Evolutionary conservation across 2,113 vertebrate genomes (phyloP).

Genomic region (Vicugna pacos): DNA sequence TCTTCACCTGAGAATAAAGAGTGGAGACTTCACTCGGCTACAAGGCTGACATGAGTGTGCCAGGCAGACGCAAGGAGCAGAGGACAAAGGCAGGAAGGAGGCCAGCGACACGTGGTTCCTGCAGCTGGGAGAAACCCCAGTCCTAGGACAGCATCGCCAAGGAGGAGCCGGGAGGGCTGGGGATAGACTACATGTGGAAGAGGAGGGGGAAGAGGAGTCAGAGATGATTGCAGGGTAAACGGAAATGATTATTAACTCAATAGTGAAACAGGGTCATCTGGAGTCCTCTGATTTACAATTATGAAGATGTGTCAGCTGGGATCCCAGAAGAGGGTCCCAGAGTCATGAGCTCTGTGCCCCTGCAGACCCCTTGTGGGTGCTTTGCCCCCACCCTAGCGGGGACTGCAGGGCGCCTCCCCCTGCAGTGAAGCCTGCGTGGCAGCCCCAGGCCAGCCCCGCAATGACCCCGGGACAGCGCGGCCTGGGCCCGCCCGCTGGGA

Average conservation of each 20-base stretch:
- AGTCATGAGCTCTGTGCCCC: too few relatives aligned
- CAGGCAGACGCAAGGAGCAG: background rate
- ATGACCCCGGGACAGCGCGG: too few relatives aligned
- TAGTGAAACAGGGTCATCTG: background rate
- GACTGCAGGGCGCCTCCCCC: background rate
- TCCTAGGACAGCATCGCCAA: background rate
- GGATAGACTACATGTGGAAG: background rate
- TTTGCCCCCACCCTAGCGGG: background rate
- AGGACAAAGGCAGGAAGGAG: background rate
- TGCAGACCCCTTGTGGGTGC: background rate
- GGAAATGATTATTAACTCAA: background rate
- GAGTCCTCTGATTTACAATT: background rate
- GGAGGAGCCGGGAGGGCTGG: background rate
- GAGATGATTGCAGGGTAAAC: background rate
- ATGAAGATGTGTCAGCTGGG: background rate
- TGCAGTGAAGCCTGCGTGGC: background rate
- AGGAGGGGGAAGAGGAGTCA: too few relatives aligned
- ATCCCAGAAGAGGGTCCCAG: background rate
- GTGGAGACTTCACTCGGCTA: background rate
- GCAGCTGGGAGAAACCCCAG: background rate
- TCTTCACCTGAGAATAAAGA: background rate
- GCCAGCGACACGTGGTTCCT: background rate
- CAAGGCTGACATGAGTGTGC: background rate
- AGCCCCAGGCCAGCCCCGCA: background rate
- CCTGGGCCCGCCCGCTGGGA: background rate